Evolutionary conservation across 2,113 vertebrate genomes (phyloP), one percentile per base, ranked within the genome.

Genomic region (Furnarius figulus): DNA sequence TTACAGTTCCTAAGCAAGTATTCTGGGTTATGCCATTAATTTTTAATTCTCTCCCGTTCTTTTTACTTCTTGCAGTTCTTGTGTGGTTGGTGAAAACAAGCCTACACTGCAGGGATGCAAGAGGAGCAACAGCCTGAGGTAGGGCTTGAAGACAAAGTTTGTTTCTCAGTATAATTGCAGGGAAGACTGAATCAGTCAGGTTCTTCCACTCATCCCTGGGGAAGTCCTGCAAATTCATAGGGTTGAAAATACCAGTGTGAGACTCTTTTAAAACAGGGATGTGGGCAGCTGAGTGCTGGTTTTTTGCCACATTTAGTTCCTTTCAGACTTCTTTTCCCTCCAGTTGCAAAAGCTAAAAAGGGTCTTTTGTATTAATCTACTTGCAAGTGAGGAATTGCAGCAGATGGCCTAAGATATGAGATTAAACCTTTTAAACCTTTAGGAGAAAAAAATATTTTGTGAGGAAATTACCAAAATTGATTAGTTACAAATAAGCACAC

Each of bases 71-170:
- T 93, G 25, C 91, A 97, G 97, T 84, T 91, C 63, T 90, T 77
- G 56, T 74, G 84, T 70, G 58, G 18, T 86, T 91, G 61, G 63
- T 87, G 94, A 87, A 86, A 90, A 68, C 63, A 86, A 93, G 46
- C 30, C 75, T 62, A 28, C 66, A 0, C 74, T 91, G 52, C 73
- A 79, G 80, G 46, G 70, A 98, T 97, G 97, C 89, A 97, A 85
- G 94, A 95, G 90, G 95, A 97, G 35, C 96, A 96, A 94, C 97
- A 94, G 79, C 80, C 94, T 21, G 97, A 97, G 97, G 98, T 98
- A 97, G 63, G 95, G 33, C 46, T 79, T 92, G 67, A 37, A 85
- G 31, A 24, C 50, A 9, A 71, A 62, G 25, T 56, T 73, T 81
- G 35, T 74, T 42, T 73, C 33, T 70, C 14, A 15, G 56, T 78